phyloP scores from a whole-genome alignment of 1,140 invertebrate species.

The Metopolophium dirhodum region DNA sequence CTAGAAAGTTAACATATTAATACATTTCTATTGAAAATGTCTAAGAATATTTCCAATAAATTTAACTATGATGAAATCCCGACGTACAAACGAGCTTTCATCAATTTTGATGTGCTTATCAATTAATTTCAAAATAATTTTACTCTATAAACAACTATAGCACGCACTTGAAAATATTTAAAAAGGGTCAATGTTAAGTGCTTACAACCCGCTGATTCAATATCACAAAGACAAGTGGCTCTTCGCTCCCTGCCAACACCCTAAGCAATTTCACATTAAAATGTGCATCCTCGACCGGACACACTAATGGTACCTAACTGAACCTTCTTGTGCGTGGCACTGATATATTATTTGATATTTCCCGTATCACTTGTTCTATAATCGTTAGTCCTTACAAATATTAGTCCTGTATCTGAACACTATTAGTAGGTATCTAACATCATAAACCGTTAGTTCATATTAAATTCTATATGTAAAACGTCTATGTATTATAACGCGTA shows the following conservation, averaged over 20 bases:
- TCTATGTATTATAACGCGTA: neutral
- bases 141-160: neutral
- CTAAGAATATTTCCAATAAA: neutral
- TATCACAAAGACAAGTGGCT: neutral
- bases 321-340: neutral
- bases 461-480: neutral
- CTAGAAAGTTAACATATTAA: neutral
- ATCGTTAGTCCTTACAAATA: neutral
- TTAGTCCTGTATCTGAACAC: neutral
- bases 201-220: neutral
- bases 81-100: neutral
- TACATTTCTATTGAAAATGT: neutral
- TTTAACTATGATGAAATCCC: neutral
- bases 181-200: neutral
- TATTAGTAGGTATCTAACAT: neutral
- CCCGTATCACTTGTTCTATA: neutral
- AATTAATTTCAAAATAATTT: slow-evolving; percentile 19
- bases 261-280: neutral
- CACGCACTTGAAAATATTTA: neutral
- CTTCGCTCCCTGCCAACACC: neutral
- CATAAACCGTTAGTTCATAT: neutral
- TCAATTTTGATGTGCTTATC: too few species aligned
- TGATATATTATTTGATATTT: slow-evolving; percentile 1
- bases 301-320: neutral
- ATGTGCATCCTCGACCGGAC: neutral